Evolutionary conservation across 2,113 vertebrate genomes (phyloP), one percentile per base, ranked within the genome.

Genomic region (Elachura formosa): DNA sequence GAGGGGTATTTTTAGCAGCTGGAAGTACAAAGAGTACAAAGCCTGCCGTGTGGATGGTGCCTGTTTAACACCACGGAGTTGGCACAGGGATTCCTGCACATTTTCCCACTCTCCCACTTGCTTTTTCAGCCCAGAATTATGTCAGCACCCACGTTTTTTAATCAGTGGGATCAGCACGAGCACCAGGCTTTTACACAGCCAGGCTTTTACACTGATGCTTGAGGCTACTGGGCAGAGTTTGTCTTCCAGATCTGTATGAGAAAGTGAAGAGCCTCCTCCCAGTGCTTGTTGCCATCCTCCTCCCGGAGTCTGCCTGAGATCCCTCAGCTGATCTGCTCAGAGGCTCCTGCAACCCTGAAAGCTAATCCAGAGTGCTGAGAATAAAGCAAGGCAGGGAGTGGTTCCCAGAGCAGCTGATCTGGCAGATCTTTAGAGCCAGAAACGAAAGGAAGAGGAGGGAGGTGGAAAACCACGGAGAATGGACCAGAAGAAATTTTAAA

Each of bases 221-320:
- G 46, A 75, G 95, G 93, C 74, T 75, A 29, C 76, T 78, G 93
- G 93, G 63, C 73, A 78, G 62, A 69, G 80, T 66, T 80, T 77
- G 64, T 71, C 86, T 95, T 28, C 64, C 64, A 78, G 69, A 77
- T 75, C 74, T 43, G 48, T 9, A 14, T 84, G 93, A 84, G 77
- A 74, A 55, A 74, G 73, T 16, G 25, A 62, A 14, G 73, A 67
- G 5, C 7, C 77, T 95, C 79, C 83, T 96, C 69, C 84, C 84
- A 46, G 87, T 28, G 34, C 81, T 14, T 91, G 96, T 95, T 96
- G 36, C 93, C n/a, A 84, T 43, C 61, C 73, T 93, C 11, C 64
- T 91, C 19, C 76, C n/a, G 2, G 59, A 89, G 6, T 89, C 64
- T 93, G 87, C 94, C 36, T 43, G 85, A 69, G 91, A 34, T 52